Percentiles rank a stretch among this genome's conserved stretches.
These are phyloP conservation scores for Meda fulgida DNA, from an alignment of 2,797 vertebrate genomes.

Conservation along the genomic window DNA sequence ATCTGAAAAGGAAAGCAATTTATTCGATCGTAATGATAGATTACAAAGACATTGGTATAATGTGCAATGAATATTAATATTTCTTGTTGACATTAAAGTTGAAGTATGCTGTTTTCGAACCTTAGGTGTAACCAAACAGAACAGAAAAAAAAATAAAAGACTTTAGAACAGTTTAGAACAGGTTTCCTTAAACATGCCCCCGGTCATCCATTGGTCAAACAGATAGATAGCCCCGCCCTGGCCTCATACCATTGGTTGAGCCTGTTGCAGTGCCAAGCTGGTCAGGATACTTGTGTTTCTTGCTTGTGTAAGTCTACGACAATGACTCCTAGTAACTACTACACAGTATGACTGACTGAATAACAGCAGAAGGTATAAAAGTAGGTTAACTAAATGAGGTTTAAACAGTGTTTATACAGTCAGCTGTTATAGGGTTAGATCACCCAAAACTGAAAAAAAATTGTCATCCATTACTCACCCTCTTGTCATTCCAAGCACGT, in stretches of 20 bases:
- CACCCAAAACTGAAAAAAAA: too few relatives aligned
- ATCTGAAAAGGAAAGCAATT: slow-evolving; percentile 5
- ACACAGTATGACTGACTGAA: background rate
- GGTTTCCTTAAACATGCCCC: background rate
- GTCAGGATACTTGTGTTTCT: background rate
- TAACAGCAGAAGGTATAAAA: background rate
- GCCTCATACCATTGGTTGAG: background rate
- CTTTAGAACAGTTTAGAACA: background rate
- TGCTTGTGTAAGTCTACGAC: background rate
- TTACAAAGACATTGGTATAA: background rate
- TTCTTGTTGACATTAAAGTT: background rate
- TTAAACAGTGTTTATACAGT: background rate
- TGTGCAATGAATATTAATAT: background rate
- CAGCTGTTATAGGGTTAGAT: background rate
- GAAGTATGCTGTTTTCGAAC: background rate
- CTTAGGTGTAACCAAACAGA: background rate
- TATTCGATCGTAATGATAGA: background rate
- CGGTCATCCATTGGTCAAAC: background rate
- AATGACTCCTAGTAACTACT: background rate
- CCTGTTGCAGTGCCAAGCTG: background rate
- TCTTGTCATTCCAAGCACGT: too few relatives aligned
- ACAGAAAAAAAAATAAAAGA: background rate
- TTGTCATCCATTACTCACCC: too few relatives aligned
- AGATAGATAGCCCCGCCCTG: background rate
- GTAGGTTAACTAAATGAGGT: background rate